A percentile compares a stretch with the other conserved stretches of the same genome.
phyloP scores from a whole-genome alignment of 1,140 invertebrate species.

The Cydia fagiglandana region DNA sequence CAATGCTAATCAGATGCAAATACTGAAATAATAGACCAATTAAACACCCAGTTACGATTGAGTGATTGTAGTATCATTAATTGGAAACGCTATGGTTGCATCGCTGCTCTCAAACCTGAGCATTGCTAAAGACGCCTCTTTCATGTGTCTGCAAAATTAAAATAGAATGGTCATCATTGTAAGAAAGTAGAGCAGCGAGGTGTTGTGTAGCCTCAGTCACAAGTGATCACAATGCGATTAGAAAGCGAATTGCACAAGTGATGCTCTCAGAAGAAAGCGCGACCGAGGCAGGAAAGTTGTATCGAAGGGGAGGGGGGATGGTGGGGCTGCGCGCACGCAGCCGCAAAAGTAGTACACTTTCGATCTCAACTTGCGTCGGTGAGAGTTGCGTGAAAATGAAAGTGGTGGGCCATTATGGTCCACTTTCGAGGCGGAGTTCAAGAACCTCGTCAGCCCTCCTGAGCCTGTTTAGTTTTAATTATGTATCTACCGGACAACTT shows the following conservation, averaged over 20 bases:
- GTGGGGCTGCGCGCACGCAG: constrained; percentile 71
- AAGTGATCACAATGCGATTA: constrained; percentile 74
- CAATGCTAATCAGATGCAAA: neutral
- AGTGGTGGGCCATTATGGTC: constrained; percentile 76
- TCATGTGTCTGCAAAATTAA: constrained; percentile 17
- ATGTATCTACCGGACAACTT: constrained; percentile 37
- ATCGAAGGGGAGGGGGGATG: constrained; percentile 39
- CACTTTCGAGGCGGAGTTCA: constrained; percentile 73
- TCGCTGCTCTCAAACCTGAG: neutral
- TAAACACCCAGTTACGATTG: constrained; percentile 15
- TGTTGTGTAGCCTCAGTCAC: constrained; percentile 59
- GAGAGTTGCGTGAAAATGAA: constrained; percentile 78
- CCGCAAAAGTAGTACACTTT: constrained; percentile 75
- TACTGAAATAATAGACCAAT: neutral
- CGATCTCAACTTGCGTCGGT: constrained; percentile 72
- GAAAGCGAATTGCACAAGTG: constrained; percentile 75
- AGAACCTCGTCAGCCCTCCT: constrained; percentile 56
- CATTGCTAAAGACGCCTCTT: neutral
- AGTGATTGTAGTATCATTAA: constrained; percentile 7
- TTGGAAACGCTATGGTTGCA: constrained; percentile 7
- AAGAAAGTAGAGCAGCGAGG: constrained; percentile 57
- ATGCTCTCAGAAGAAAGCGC: constrained; percentile 66
- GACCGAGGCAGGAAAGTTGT: constrained; percentile 67
- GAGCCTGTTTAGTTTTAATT: constrained; percentile 45
- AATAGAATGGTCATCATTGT: constrained; percentile 27